phyloP scores from a whole-genome alignment of 2,888 invertebrate genomes.

The Eupelmus urozonus region DNA sequence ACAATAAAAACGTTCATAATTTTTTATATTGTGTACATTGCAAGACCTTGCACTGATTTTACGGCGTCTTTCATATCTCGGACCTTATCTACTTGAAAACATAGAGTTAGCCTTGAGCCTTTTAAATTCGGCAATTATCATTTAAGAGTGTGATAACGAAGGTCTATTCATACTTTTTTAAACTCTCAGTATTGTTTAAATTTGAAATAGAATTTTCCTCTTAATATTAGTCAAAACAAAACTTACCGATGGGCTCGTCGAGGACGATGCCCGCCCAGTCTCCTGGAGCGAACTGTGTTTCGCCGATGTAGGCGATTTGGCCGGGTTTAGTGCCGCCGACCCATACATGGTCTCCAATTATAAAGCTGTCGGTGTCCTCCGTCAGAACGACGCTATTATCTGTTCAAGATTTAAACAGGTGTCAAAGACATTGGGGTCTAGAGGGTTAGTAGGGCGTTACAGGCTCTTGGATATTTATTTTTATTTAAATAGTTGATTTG shows the following conservation, averaged over 20 bases:
- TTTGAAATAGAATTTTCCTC: constrained; percentile 37
- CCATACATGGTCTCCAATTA: constrained; percentile 96
- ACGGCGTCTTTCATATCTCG: background rate
- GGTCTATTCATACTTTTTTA: no score
- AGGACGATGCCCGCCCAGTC: constrained; percentile 99
- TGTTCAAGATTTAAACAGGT: constrained; percentile 72
- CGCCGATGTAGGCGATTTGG: constrained; percentile 94
- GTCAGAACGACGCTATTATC: constrained; percentile 91
- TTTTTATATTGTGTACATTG: no score
- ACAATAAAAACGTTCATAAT: no score
- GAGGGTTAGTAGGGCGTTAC: background rate
- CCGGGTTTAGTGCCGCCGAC: constrained; percentile 95
- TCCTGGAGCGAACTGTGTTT: constrained; percentile 97
- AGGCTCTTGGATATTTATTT: no score
- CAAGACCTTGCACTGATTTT: no score
- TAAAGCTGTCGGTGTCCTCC: constrained; percentile 95
- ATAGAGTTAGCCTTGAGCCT: background rate
- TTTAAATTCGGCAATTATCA: no score
- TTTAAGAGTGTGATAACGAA: no score
- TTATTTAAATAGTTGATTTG: background rate
- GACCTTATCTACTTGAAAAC: constrained; percentile 3
- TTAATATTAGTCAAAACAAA: constrained; percentile 4
- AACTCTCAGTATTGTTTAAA: no score
- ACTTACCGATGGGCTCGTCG: constrained; percentile 93
- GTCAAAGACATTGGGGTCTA: constrained; percentile 22